Evolutionary conservation across 2,797 vertebrate species (phyloP), one percentile per base, ranked within the genome.

Genomic region (Lepus oiostolus): DNA sequence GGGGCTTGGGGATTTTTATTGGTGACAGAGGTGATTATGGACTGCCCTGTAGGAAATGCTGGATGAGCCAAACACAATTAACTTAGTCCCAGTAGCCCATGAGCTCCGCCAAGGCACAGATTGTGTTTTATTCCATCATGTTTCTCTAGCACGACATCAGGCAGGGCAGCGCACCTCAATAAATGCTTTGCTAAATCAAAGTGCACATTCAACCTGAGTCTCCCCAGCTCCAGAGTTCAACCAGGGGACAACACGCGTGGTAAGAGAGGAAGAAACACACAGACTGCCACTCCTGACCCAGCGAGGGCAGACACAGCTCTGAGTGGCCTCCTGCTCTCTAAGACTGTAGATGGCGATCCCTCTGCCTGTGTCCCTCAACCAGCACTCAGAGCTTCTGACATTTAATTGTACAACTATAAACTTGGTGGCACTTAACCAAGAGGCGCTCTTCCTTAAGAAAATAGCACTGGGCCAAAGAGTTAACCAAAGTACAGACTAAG

Each of bases 201-300:
- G 7, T 30, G 65, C 85, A 65, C 11, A 63, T 84, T 94, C 28
- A 68, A 52, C 79, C 50, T 2, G 42, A 50, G n/a, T 38, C 47
- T 84, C 68, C 32, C 4, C 32, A 91, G 42, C 83, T 50, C 70
- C 30, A 75, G 68, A 75, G 79, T 38, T 84, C 91, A 81, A 76
- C 60, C 67, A 95, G 71, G 85, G 71, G 77, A 22, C 62, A 65
- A 10, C 6, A 38, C 5, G 9, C 50, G 50, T 4, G 58, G 68
- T 38, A 28, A 35, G 71, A 62, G 70, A 26, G 79, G 79, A 26
- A 85, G 72, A 74, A 19, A 72, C 3, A 11, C 70, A n/a, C 1
- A 1, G 14, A 76, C 22, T 5, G 28, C 79, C 38, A 16, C 12
- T 88, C 26, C 75, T 5, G 76, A n/a, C 6, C 54, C 30, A n/a